Evolutionary conservation across 2,113 vertebrate species (phyloP), one percentile per base, ranked within the genome.

Genomic region (Fulica atra): DNA sequence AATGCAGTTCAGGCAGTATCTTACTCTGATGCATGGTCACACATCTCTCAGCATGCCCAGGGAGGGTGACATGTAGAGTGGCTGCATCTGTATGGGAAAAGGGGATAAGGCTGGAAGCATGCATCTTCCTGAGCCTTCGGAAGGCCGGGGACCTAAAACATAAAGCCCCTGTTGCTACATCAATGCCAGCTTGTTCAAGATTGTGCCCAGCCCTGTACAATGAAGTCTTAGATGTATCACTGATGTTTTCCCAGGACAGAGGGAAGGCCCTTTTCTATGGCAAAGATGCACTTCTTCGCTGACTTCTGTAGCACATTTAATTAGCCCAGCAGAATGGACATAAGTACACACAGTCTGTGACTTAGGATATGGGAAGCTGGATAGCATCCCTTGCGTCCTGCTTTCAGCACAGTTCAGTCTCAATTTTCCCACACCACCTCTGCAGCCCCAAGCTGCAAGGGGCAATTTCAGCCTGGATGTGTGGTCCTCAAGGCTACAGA

Each of bases 271-370:
- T 31, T 88, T 94, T 33, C 66, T 54, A 35, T 61, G 46, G 56
- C 63, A 63, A 23, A 91, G 74, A 31, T 69, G 28, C 33, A 28
- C 87, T 82, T 88, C 87, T 87, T 74, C 60, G 35, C 40, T 71
- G 83, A 80, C 73, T 54, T 93, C 44, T 69, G 19, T 35, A 57
- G 89, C 48, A 24, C 51, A 60, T 81, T 80, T 76, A 84, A 88
- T 77, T 60, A 82, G 46, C 21, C 19, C 63, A 70, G 73, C 38
- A 65, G 69, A 92, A 77, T 20, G 57, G 46, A 59, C 18, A 0
- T 56, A 64, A 91, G 57, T 26, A 33, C n/a, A 31, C 13, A 33
- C 13, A 26, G 15, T 16, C 60, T 70, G 24, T 54, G 31, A 70
- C 50, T 31, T 3, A 64, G 35, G 54, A 6, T 33, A 28, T 5